Percentiles rank a stretch among this genome's conserved stretches.
These are phyloP conservation scores for Paguma larvata DNA, from an alignment of 2,797 vertebrate genomes.

Conservation along the genomic window DNA sequence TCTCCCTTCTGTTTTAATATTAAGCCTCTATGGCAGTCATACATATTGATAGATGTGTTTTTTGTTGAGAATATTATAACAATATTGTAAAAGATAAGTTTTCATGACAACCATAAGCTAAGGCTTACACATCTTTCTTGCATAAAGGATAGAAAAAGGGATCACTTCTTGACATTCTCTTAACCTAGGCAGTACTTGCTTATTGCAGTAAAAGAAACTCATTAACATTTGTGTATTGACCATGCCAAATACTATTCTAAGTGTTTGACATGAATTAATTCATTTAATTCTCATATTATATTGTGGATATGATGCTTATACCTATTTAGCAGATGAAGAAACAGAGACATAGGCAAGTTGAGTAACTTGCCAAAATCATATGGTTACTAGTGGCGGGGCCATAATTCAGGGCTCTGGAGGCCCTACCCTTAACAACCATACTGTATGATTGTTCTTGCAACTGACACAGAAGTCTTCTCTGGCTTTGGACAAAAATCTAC, in stretches of 20 bases:
- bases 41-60: neutral
- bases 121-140: neutral
- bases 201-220: neutral
- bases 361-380: constrained; percentile 50
- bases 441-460: neutral
- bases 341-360: constrained; percentile 12
- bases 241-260: neutral
- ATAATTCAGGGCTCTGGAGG: neutral
- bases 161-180: neutral
- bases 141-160: neutral
- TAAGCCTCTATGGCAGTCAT: neutral
- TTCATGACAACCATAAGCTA: constrained; percentile 7
- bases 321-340: constrained; percentile 23
- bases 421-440: neutral
- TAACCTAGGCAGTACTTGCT: neutral
- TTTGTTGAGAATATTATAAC: constrained; percentile 7
- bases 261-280: constrained; percentile 22
- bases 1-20: neutral
- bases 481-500: neutral
- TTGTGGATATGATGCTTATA: neutral
- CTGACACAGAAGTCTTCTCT: neutral
- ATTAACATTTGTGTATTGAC: neutral
- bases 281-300: neutral
- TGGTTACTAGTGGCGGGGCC: neutral
- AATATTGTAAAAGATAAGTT: constrained; percentile 52